These are phyloP conservation scores for Agrochola circellaris DNA, from an alignment of 2,888 invertebrate species.

Conservation along the genomic window DNA sequence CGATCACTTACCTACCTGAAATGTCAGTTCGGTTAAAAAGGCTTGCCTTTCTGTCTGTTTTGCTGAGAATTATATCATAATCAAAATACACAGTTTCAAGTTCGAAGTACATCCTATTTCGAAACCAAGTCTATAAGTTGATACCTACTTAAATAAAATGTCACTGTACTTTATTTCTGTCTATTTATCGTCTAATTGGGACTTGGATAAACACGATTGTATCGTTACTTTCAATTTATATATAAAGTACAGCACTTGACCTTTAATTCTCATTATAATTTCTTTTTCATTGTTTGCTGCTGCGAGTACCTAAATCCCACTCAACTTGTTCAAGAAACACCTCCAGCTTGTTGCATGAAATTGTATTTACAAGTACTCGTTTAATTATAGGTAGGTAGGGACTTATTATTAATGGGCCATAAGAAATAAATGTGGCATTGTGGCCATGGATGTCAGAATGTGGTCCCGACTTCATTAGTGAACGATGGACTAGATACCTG, in stretches of 20 bases:
- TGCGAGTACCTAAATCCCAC: background rate
- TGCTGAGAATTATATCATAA: no score
- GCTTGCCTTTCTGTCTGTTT: background rate
- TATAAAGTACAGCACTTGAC: conserved; percentile 6
- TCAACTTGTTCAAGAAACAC: conserved; percentile 1
- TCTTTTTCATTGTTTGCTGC: conserved; percentile 25
- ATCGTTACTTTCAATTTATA: background rate
- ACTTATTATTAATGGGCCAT: background rate
- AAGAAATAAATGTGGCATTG: background rate
- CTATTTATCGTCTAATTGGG: background rate
- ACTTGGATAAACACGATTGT: conserved; percentile 7
- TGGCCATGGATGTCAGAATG: conserved; percentile 1
- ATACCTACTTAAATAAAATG: background rate
- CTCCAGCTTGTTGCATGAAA: background rate
- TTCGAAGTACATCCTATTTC: background rate
- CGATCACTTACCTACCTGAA: conserved; percentile 39
- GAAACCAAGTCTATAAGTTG: background rate
- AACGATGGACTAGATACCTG: background rate
- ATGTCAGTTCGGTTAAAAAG: conserved; percentile 16
- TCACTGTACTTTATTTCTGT: background rate
- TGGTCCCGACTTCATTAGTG: conserved; percentile 9
- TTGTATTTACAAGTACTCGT: conserved; percentile 2
- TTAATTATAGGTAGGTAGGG: background rate
- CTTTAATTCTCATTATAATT: conserved; percentile 12
- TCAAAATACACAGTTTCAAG: background rate